These are phyloP conservation scores for Drosophila multiciliata DNA, from an alignment of 2,888 invertebrate species.

Conservation along the genomic window DNA sequence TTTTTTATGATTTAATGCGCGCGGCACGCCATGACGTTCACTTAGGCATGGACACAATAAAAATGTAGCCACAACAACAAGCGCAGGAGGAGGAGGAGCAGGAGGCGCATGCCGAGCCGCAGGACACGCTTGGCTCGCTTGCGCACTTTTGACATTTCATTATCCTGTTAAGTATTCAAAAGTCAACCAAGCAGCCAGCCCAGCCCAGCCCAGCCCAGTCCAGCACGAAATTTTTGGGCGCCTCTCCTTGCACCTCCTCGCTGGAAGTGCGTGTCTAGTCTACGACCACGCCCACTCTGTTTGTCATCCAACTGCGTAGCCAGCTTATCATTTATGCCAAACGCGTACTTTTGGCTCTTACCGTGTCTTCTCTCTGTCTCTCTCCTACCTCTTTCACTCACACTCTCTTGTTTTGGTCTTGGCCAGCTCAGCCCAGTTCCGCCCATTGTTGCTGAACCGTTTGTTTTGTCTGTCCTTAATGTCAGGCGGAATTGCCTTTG, in stretches of 20 bases:
- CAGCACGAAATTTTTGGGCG: slow-evolving; percentile 34
- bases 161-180: slow-evolving; percentile 83
- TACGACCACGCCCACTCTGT: slow-evolving; percentile 29
- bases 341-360: slow-evolving; percentile 76
- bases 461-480: slow-evolving; percentile 76
- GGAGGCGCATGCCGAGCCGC: slow-evolving; percentile 3
- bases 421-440: background rate
- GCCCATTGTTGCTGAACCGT: slow-evolving; percentile 55
- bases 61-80: slow-evolving; percentile 59
- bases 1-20: slow-evolving; percentile 77
- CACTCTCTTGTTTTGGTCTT: background rate
- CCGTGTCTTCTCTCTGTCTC: background rate
- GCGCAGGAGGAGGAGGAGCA: background rate
- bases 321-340: slow-evolving; percentile 79
- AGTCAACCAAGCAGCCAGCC: slow-evolving; percentile 71
- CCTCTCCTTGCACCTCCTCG: slow-evolving; percentile 16
- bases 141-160: slow-evolving; percentile 82
- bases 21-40: slow-evolving; percentile 79
- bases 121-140: slow-evolving; percentile 65
- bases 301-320: slow-evolving; percentile 58
- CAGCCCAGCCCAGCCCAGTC: too few relatives aligned
- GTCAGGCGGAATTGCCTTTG: slow-evolving; percentile 76
- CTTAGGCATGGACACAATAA: slow-evolving; percentile 75
- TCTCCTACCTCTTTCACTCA: background rate
- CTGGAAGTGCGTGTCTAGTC: slow-evolving; percentile 48